Percentiles rank a stretch among this genome's conserved stretches.
These are phyloP conservation scores for Tridacna crocea DNA, from an alignment of 2,888 invertebrate genomes.

Conservation along the genomic window DNA sequence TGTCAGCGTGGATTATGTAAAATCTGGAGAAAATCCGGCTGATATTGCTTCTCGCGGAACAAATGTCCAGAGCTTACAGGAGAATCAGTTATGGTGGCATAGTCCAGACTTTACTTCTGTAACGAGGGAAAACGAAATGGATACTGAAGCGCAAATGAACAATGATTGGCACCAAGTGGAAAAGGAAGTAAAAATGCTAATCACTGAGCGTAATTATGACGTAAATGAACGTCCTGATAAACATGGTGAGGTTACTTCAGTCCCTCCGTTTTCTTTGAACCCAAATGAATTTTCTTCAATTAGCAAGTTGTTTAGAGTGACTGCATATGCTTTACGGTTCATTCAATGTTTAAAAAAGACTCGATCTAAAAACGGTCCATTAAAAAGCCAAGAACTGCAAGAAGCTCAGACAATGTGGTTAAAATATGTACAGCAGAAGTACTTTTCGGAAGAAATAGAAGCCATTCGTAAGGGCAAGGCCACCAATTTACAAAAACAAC, in stretches of 20 bases:
- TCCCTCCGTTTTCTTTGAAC: conserved; percentile 14
- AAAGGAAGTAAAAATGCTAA: background rate
- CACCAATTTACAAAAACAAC: conserved; percentile 9
- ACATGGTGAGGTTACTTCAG: background rate
- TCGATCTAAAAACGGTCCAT: background rate
- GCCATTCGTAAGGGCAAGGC: background rate
- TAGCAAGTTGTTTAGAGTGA: conserved; percentile 3
- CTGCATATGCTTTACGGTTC: conserved; percentile 11
- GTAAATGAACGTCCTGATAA: background rate
- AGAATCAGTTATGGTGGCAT: conserved; percentile 9
- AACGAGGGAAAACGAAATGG: background rate
- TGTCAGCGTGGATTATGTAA: background rate
- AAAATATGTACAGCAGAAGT: conserved; percentile 14
- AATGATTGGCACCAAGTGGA: background rate
- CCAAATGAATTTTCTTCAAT: conserved; percentile 1
- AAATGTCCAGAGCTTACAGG: background rate
- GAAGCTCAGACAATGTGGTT: conserved; percentile 34
- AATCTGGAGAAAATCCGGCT: conserved; percentile 6
- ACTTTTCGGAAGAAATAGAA: conserved; percentile 25
- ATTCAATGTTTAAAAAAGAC: background rate
- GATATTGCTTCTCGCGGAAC: conserved; percentile 14
- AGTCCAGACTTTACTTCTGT: conserved; percentile 9
- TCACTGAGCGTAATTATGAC: background rate
- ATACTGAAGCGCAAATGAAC: background rate
- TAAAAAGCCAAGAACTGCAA: conserved; percentile 15